Evolutionary conservation across 64 coral and sea anemone species (phyloP).

Genomic region (Pachyseris speciosa): DNA sequence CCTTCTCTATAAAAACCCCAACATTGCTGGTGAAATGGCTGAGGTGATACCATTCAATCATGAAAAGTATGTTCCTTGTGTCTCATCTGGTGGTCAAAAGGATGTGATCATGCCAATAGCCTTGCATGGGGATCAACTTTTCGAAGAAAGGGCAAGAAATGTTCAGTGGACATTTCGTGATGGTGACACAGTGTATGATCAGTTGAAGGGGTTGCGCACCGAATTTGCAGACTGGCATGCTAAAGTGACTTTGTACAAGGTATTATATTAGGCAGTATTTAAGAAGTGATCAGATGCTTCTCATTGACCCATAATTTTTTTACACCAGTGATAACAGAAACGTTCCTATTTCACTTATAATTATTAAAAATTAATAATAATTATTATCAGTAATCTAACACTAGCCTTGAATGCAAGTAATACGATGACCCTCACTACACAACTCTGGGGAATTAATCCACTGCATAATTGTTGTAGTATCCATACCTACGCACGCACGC

Average conservation of each 20-base stretch:
- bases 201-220: not conserved
- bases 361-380: too few species aligned
- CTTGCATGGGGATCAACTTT: constrained; percentile 39
- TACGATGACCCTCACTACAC: too few species aligned
- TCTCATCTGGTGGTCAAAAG: not conserved
- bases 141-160: constrained; percentile 42
- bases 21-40: constrained; percentile 40
- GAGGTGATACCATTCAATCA: not conserved
- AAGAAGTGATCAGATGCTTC: too few species aligned
- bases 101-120: not conserved
- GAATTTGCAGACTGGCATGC: constrained; percentile 57
- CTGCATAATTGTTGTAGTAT: too few species aligned
- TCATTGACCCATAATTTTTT: too few species aligned
- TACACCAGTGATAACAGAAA: too few species aligned
- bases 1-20: constrained; percentile 23
- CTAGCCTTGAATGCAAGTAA: too few species aligned
- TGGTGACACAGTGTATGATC: constrained; percentile 12
- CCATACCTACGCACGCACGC: too few species aligned
- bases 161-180: constrained; percentile 43
- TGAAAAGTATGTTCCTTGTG: constrained; percentile 29
- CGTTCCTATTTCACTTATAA: too few species aligned
- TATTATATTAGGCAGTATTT: too few species aligned
- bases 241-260: constrained; percentile 27
- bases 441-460: too few species aligned
- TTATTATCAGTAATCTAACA: too few species aligned